These are phyloP conservation scores for Sylvilagus bachmani DNA, from an alignment of 2,113 vertebrate genomes.

Conservation along the genomic window DNA sequence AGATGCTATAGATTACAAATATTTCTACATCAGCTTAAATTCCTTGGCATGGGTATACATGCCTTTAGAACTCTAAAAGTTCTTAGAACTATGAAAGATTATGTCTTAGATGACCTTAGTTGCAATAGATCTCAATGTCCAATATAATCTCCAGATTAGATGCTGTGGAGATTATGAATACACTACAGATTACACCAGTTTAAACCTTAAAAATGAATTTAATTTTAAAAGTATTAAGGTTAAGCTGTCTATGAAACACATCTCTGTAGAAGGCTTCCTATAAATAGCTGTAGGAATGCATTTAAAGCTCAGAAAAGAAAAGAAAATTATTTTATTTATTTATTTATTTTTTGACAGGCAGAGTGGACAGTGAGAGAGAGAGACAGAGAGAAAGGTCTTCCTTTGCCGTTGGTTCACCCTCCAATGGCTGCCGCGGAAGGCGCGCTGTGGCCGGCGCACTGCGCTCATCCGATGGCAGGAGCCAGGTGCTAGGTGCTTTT, in stretches of 20 bases:
- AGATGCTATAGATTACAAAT: not conserved
- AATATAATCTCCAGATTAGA: not conserved
- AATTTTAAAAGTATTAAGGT: constrained; percentile 23
- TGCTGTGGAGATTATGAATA: not conserved
- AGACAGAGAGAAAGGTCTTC: no score
- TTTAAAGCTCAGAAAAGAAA: not conserved
- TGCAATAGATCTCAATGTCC: not conserved
- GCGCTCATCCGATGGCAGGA: no score
- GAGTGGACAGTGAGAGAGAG: no score
- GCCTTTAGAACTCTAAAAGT: not conserved
- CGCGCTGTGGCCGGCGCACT: no score
- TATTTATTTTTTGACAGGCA: no score
- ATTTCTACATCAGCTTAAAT: not conserved
- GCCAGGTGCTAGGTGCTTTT: no score
- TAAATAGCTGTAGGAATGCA: not conserved
- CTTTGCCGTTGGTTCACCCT: no score
- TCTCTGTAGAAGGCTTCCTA: not conserved
- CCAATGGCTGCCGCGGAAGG: no score
- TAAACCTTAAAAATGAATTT: constrained; percentile 12
- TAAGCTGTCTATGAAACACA: not conserved
- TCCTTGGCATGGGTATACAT: not conserved
- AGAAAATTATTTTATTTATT: no score
- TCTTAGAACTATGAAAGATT: not conserved
- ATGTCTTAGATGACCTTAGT: not conserved
- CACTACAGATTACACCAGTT: not conserved